Conservation (phyloP, 2,888 invertebrate species). For the Cantharis flavilabris region DNA sequence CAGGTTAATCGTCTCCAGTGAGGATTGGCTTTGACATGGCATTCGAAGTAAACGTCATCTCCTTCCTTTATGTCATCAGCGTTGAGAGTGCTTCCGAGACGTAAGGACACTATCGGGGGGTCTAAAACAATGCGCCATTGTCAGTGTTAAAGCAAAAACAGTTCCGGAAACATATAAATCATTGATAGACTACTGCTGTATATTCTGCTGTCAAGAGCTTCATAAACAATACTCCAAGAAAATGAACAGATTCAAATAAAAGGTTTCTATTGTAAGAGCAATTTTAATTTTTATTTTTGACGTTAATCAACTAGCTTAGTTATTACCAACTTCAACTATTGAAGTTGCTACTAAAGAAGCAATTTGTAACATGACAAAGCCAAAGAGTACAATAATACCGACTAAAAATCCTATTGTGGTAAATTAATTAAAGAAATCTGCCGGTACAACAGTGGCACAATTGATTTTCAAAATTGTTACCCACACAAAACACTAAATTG, state of each 20-base stretch:
- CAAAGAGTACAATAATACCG: not conserved
- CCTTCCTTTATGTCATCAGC: constrained; percentile 91
- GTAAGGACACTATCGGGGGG: constrained; percentile 81
- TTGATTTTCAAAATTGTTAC: not conserved
- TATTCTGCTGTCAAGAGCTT: constrained; percentile 28
- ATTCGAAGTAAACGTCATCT: constrained; percentile 91
- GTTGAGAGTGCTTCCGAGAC: constrained; percentile 82
- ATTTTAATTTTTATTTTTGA: constrained; percentile 16
- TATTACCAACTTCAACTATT: constrained; percentile 4
- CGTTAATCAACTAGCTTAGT: constrained; percentile 22
- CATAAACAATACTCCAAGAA: constrained; percentile 27
- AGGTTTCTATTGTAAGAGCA: constrained; percentile 15
- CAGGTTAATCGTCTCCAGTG: constrained; percentile 82
- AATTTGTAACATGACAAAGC: constrained; percentile 3
- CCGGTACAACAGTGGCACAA: not conserved
- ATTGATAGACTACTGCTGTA: constrained; percentile 44
- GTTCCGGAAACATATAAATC: constrained; percentile 46
- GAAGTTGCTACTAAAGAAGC: not conserved
- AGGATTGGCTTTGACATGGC: constrained; percentile 88
- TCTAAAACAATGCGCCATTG: constrained; percentile 62
- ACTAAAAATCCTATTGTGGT: not conserved
- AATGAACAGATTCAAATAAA: constrained; percentile 35
- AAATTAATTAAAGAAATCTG: not conserved
- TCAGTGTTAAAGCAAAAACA: constrained; percentile 40
- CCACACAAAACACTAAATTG: not conserved